phyloP scores from a whole-genome alignment of 2,888 invertebrate genomes.

The Temnothorax unifasciatus region DNA sequence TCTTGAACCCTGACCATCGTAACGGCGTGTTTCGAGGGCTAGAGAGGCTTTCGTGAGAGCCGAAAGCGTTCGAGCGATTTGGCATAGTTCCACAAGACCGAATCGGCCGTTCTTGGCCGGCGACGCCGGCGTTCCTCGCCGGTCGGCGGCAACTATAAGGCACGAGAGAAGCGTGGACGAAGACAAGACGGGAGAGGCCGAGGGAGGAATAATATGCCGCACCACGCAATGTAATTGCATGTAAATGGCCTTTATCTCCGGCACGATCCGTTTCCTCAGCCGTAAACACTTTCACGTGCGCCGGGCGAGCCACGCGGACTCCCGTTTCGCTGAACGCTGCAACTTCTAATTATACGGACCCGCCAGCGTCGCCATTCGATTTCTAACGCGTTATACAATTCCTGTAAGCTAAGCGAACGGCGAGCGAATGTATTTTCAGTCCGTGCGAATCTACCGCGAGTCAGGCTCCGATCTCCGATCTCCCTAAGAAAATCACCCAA shows the following conservation, averaged over 20 bases:
- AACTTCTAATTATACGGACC: slow-evolving; percentile 73
- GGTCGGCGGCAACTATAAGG: slow-evolving; percentile 19
- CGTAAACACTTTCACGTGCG: slow-evolving; percentile 82
- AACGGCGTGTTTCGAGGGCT: not conserved
- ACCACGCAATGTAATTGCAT: slow-evolving; percentile 81
- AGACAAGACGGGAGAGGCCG: slow-evolving; percentile 37
- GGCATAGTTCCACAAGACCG: slow-evolving; percentile 60
- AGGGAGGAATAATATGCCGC: slow-evolving; percentile 71
- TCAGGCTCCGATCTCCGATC: slow-evolving; percentile 19
- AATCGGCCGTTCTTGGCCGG: slow-evolving; percentile 8
- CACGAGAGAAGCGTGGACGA: slow-evolving; percentile 41
- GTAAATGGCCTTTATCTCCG: slow-evolving; percentile 81
- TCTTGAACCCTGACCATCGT: slow-evolving; percentile 42
- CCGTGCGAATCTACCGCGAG: slow-evolving; percentile 19
- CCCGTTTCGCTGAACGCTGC: slow-evolving; percentile 71
- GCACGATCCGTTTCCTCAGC: slow-evolving; percentile 81
- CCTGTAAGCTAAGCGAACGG: slow-evolving; percentile 2
- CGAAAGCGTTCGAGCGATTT: slow-evolving; percentile 46
- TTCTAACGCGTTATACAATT: slow-evolving; percentile 74
- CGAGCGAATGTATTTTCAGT: not conserved
- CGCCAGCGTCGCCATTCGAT: slow-evolving; percentile 70
- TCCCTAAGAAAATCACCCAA: slow-evolving; percentile 51
- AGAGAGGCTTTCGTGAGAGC: not conserved
- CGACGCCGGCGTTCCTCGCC: slow-evolving; percentile 28
- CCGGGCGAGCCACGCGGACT: slow-evolving; percentile 59